Percentiles rank a stretch among this genome's conserved stretches.
phyloP scores from a whole-genome alignment of 2,113 vertebrate species.

The Hymenochirus boettgeri region DNA sequence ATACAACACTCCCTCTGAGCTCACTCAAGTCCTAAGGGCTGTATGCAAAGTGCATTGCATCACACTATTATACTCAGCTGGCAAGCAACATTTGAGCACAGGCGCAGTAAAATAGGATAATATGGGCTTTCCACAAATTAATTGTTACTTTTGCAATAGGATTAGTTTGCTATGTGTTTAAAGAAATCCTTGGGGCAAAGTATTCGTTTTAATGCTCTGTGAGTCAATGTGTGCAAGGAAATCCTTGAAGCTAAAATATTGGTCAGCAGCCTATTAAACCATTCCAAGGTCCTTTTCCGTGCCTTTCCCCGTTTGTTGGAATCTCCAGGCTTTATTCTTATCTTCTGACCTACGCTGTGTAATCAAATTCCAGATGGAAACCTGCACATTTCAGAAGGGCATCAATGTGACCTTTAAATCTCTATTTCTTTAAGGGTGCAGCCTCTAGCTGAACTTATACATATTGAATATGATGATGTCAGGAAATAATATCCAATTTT shows the following conservation, averaged over 20 bases:
- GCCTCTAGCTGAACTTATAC: too few relatives aligned
- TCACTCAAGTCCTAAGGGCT: neutral
- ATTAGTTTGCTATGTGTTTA: too few relatives aligned
- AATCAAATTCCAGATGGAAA: too few relatives aligned
- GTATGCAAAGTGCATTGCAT: neutral
- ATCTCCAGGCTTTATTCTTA: too few relatives aligned
- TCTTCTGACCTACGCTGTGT: too few relatives aligned
- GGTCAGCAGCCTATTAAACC: neutral
- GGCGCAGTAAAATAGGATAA: neutral
- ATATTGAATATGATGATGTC: too few relatives aligned
- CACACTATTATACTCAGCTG: neutral
- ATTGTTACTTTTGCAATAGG: too few relatives aligned
- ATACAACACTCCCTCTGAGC: conserved; percentile 15
- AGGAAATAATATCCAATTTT: too few relatives aligned
- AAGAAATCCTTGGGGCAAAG: neutral
- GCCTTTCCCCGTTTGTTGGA: neutral
- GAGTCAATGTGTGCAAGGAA: neutral
- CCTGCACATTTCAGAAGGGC: too few relatives aligned
- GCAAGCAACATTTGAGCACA: neutral
- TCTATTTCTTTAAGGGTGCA: too few relatives aligned
- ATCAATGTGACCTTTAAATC: too few relatives aligned
- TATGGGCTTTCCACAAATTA: too few relatives aligned
- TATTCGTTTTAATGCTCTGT: neutral
- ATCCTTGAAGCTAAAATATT: neutral
- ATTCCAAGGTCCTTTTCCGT: neutral